Conservation (phyloP, 1,140 invertebrate genomes). For the Caenorhabditis inopinata region DNA sequence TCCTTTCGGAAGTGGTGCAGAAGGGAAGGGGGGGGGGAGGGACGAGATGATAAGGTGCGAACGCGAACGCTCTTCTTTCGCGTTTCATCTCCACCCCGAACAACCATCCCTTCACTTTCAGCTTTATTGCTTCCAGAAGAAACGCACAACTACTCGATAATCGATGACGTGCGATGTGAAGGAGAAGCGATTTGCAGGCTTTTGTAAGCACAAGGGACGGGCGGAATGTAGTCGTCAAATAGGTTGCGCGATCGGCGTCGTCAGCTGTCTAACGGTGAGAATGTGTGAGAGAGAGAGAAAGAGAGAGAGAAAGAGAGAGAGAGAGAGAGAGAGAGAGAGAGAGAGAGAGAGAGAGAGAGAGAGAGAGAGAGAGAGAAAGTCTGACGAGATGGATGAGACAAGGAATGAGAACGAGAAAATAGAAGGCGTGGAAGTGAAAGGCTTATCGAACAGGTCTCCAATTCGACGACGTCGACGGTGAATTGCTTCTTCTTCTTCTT, state of each 20-base stretch:
- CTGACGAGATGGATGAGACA: neutral
- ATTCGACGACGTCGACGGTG: neutral
- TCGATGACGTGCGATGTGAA: neutral
- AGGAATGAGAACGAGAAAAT: neutral
- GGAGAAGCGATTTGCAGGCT: neutral
- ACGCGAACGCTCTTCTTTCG: too few species aligned
- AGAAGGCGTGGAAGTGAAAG: conserved; percentile 15
- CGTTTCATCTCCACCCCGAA: too few species aligned
- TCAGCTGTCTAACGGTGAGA: conserved; percentile 21
- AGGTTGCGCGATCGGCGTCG: neutral
- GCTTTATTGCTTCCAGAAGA: too few species aligned
- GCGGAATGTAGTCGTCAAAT: conserved; percentile 29
- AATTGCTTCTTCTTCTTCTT: conserved; percentile 12
- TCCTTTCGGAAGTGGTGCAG: too few species aligned
- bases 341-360: neutral
- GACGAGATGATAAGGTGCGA: too few species aligned
- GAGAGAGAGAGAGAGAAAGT: too few species aligned
- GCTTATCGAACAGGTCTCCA: conserved; percentile 27
- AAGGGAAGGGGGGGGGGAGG: too few species aligned
- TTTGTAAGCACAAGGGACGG: neutral
- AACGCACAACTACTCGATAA: neutral
- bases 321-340: neutral
- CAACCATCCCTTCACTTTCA: too few species aligned
- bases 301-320: neutral
- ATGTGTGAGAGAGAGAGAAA: neutral